Evolutionary conservation across 1,140 invertebrate species (phyloP), one percentile per base, ranked within the genome.

Genomic region (Zaprionus kolodkinae): DNA sequence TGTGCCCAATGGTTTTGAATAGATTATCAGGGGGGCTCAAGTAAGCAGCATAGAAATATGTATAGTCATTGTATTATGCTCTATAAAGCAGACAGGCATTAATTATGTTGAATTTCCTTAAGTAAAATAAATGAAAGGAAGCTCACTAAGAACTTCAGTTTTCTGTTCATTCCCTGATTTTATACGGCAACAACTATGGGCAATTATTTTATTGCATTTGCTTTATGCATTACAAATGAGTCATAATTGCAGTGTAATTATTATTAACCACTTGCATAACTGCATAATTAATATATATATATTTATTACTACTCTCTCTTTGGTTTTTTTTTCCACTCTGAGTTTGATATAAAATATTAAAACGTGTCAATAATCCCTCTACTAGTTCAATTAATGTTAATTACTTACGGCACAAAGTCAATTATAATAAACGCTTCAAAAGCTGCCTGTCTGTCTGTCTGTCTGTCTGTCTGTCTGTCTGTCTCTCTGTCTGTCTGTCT

Each of bases 1-100:
- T 70, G 66, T 70, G 66, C 66, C 52, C 66, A 57, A 70, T 74
- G 72, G 25, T 12, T 74, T 70, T 74, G 72, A 74, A 74, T 74
- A 74, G 66, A 74, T 74, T 73, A 73, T 60, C 48, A 21, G 21
- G 5, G 21, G 5, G 12, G 15, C 17, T 40, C 40, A 27, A 15
- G 69, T 15, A 45, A 6, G n/a, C 6, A 15, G 40, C 40, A n/a
- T 15, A 17, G 11, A 50, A 66, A 57, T 54, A 40, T 11, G 25
- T 56, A 56, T 56, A 56, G 61, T 64, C n/a, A 36, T 56, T 45
- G 54, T 40, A 36, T 27, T 54, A 43, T 59, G 12, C 15, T 7
- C 12, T 30, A 68, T 60, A 68, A 68, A 59, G 55, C 43, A 59
- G 52, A 38, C 25, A 15, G 35, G 48, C 62, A 55, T 55, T 65